phyloP scores from a whole-genome alignment of 2,888 invertebrate species.

The Macrophya alboannulata region DNA sequence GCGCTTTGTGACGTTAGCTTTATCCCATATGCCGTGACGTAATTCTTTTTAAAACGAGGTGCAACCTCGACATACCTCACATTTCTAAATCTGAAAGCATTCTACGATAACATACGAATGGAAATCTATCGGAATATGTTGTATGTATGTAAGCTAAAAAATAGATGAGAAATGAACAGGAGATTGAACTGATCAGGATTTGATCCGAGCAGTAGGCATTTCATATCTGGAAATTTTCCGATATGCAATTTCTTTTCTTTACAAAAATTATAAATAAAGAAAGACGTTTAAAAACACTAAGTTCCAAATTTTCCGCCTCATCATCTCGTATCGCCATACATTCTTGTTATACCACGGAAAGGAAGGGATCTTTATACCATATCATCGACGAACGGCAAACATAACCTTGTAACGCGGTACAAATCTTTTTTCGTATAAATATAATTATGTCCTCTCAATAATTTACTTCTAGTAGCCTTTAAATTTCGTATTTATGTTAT shows the following conservation, averaged over 20 bases:
- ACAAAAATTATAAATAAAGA: neutral
- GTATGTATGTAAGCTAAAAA: neutral
- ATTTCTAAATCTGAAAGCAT: neutral
- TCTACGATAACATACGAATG: neutral
- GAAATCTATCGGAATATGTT: neutral
- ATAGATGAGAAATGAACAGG: neutral
- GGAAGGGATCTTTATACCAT: neutral
- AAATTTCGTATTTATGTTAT: neutral
- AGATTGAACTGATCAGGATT: neutral
- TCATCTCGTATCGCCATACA: neutral
- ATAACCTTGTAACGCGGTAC: neutral
- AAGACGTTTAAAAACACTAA: neutral
- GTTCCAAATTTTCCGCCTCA: neutral
- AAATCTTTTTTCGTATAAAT: neutral
- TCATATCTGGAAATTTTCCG: neutral
- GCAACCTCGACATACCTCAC: neutral
- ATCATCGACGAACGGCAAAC: neutral
- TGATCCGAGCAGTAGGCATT: neutral
- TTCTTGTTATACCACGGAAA: slow-evolving; percentile 11
- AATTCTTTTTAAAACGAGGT: neutral
- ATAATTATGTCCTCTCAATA: neutral
- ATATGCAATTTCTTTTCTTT: neutral
- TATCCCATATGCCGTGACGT: neutral
- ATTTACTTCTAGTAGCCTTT: neutral
- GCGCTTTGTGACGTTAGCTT: neutral